phyloP scores from a whole-genome alignment of 2,797 vertebrate species.

The Sebastiscus tertius region DNA sequence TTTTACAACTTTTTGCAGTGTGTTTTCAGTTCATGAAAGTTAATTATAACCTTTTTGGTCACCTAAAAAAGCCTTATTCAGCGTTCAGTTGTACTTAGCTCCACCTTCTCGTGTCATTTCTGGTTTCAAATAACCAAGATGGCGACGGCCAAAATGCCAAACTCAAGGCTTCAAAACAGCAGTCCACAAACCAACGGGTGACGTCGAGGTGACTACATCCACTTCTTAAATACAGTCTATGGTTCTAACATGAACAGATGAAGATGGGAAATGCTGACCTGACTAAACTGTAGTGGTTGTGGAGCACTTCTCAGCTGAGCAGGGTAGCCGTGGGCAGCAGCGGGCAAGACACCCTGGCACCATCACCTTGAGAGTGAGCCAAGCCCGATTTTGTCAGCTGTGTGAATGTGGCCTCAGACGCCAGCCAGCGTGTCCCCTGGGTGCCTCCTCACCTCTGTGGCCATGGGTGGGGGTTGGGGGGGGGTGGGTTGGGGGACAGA shows the following conservation, averaged over 20 bases:
- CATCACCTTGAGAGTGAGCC: slow-evolving; percentile 49
- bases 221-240: background rate
- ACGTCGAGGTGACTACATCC: too few species aligned
- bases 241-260: background rate
- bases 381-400: slow-evolving; percentile 57
- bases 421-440: slow-evolving; percentile 67
- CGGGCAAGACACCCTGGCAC: slow-evolving; percentile 74
- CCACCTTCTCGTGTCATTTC: too few species aligned
- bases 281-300: slow-evolving; percentile 37
- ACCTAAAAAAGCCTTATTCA: too few species aligned
- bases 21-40: too few species aligned
- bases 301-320: slow-evolving; percentile 57
- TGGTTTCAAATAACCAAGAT: too few species aligned
- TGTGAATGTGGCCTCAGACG: slow-evolving; percentile 67
- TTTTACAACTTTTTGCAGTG: too few species aligned
- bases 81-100: too few species aligned
- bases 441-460: slow-evolving; percentile 72
- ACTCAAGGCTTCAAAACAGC: too few species aligned
- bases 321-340: slow-evolving; percentile 51
- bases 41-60: too few species aligned
- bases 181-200: too few species aligned
- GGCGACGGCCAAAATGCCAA: too few species aligned
- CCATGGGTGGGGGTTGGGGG: slow-evolving; percentile 40
- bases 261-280: slow-evolving; percentile 51
- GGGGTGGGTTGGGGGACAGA: slow-evolving; percentile 59